Evolutionary conservation across 2,113 vertebrate species (phyloP).

Genomic region (Oreochromis spilurus): DNA sequence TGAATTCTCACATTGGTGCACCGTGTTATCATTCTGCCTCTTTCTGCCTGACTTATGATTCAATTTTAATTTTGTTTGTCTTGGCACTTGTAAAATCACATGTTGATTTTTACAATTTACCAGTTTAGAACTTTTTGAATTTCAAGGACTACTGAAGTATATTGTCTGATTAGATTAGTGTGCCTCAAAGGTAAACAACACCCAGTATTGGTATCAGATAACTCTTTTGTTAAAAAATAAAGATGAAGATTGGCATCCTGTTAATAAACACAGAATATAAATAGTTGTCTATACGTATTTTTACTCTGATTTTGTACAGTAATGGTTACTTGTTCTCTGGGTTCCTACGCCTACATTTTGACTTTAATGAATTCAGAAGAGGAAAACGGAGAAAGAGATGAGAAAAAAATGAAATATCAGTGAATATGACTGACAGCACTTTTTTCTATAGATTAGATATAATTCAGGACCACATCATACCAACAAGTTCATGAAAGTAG

Average conservation of each 20-base stretch:
- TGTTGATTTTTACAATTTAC: not conserved
- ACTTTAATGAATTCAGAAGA: fast-evolving
- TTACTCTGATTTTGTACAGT: not conserved
- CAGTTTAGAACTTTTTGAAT: not conserved
- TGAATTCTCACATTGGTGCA: not conserved
- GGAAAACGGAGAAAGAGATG: not conserved
- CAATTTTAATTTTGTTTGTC: not conserved
- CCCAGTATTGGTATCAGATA: not conserved
- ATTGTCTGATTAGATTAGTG: not conserved
- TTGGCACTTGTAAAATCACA: not conserved
- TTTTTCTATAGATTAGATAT: not conserved
- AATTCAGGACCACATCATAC: not conserved
- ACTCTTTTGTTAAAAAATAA: not conserved
- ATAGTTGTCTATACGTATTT: not conserved
- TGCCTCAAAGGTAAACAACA: not conserved
- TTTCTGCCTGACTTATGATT: not conserved
- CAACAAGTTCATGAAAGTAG: not conserved
- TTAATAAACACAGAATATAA: not conserved
- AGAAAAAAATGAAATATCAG: not conserved
- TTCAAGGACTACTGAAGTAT: not conserved
- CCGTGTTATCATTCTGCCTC: not conserved
- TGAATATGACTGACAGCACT: not conserved
- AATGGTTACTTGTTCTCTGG: not conserved
- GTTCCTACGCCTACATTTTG: not conserved
- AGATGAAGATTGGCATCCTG: not conserved